Percentiles rank a stretch among this genome's conserved stretches.
Conservation (phyloP, 2,888 invertebrate genomes). For the Brachyopa scutellaris region DNA sequence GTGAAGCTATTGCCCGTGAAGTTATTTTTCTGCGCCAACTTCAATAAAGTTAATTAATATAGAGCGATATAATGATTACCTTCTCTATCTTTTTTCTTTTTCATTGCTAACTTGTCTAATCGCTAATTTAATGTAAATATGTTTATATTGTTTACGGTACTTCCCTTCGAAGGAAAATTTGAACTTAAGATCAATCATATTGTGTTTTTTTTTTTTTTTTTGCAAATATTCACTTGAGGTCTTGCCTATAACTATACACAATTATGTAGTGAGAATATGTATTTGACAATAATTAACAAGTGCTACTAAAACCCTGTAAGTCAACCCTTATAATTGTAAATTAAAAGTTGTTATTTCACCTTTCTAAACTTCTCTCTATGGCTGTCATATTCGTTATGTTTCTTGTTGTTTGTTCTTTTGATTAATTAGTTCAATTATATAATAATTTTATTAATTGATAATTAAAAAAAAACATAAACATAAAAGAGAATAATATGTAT, state of each 20-base stretch:
- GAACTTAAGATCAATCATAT: neutral
- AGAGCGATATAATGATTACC: conserved; percentile 40
- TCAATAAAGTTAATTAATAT: conserved; percentile 20
- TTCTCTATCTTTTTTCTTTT: conserved; percentile 19
- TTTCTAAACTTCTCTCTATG: conserved; percentile 36
- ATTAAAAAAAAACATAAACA: conserved; percentile 6
- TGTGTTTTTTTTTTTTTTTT: neutral
- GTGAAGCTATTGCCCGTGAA: no score
- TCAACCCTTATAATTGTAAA: conserved; percentile 49
- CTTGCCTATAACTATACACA: conserved; percentile 11
- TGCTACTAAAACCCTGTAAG: conserved; percentile 53
- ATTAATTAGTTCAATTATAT: conserved; percentile 1
- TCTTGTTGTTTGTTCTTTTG: neutral
- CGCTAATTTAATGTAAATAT: conserved; percentile 22
- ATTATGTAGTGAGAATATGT: conserved; percentile 57
- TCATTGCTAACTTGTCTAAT: no score
- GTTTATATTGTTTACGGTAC: conserved; percentile 16
- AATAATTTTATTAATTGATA: conserved; percentile 14
- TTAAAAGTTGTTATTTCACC: conserved; percentile 15
- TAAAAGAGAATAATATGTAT: conserved; percentile 35
- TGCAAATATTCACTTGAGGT: neutral
- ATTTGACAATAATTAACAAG: conserved; percentile 70
- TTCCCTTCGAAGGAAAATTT: no score
- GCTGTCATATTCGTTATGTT: conserved; percentile 35
- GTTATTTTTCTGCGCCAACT: no score